Evolutionary conservation across 2,888 invertebrate species (phyloP), one percentile per base, ranked within the genome.

Genomic region (Molanna angustata): DNA sequence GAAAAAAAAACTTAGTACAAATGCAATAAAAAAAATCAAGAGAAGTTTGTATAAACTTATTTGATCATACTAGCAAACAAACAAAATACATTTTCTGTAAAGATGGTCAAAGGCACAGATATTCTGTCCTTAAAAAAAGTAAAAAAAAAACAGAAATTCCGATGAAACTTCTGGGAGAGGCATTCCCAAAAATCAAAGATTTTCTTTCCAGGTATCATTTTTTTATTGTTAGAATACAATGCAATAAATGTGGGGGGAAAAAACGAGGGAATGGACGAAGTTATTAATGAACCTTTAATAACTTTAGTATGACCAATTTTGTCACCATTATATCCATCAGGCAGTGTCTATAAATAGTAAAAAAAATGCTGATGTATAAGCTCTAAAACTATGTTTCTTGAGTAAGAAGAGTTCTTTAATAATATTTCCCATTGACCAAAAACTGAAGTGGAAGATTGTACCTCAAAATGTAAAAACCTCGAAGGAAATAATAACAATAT

Each of bases 91-190:
- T 35, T 35, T 35, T 35, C 35, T 14, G 35, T 35, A 35, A 35
- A 35, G 13, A 35, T 35, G 35, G 13, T 35, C 35, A n/a, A 11
- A 35, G 7, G 9, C 4, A 35, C 35, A 35, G 35, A 35, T 35
- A 35, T 35, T 13, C 7, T 35, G 13, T 35, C 35, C 9, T 35
- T 35, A 11, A 35, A 35, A 35, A 14, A 35, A 35, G 14, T 35
- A 35, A 13, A 35, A 35, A 35, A 35, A 35, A 35, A 35, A 35
- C 35, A n/a, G 35, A 35, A 35, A 11, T 35, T 35, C 35, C 35
- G 35, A 35, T n/a, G 35, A 35, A 14, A 35, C 7, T 11, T 35
- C 35, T 35, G 35, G 35, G 14, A 35, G 35, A 14, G 35, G 6
- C 13, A 35, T 35, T 14, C 13, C 35, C 4, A 35, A 35, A 35